Conservation (phyloP, 2,797 vertebrate species). For the Dromococcyx pavoninus region DNA sequence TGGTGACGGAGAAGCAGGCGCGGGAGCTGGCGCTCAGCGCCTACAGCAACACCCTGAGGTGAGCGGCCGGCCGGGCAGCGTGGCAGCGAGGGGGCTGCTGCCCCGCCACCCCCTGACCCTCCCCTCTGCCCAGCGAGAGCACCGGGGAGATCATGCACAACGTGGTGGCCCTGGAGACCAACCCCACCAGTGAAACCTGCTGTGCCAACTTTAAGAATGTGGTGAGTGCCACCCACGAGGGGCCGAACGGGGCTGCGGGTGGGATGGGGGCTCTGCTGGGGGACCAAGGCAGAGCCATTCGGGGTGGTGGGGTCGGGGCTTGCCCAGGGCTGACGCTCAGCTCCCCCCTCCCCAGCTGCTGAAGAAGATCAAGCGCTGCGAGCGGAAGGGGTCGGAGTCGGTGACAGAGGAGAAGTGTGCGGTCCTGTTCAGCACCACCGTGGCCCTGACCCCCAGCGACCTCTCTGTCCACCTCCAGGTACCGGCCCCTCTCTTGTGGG, state of each 20-base stretch:
- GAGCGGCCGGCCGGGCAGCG: neutral
- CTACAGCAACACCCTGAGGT: conserved; percentile 56
- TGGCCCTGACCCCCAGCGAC: conserved; percentile 83
- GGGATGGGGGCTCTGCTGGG: fast-evolving
- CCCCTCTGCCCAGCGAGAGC: conserved; percentile 82
- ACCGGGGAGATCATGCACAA: conserved; percentile 93
- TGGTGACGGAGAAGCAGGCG: conserved; percentile 93
- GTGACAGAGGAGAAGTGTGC: conserved; percentile 99
- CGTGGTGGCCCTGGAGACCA: conserved; percentile 88
- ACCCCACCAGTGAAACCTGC: conserved; percentile 83
- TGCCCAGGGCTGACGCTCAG: neutral
- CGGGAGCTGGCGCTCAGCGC: conserved; percentile 78
- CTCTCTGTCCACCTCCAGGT: conserved; percentile 86
- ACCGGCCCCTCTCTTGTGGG: fast-evolving
- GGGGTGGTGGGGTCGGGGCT: neutral
- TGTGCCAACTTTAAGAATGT: conserved; percentile 93
- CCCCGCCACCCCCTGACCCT: fast-evolving
- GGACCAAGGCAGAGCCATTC: neutral
- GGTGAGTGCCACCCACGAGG: conserved; percentile 70
- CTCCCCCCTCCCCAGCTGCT: conserved; percentile 81
- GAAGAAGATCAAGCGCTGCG: conserved; percentile 95
- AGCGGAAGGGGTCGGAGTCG: conserved; percentile 93
- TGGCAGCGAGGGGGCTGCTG: fast-evolving
- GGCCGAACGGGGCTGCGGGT: fast-evolving
- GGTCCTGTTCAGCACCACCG: conserved; percentile 86